These are phyloP conservation scores for Orthochromis indermauri DNA, from an alignment of 2,113 vertebrate genomes.

Conservation along the genomic window DNA sequence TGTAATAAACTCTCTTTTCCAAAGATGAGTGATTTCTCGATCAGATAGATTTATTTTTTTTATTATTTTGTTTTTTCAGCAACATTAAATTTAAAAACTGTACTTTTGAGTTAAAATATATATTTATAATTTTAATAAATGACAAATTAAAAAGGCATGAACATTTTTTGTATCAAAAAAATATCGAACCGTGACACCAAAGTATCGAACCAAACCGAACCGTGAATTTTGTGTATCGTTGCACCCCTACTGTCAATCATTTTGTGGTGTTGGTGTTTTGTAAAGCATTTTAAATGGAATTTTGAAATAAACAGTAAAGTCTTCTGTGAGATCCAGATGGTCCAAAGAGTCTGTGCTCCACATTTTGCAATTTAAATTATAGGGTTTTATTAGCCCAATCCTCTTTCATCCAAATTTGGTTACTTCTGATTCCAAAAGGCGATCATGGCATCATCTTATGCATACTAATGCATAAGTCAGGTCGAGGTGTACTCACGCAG, in stretches of 20 bases:
- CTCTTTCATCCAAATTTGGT: not conserved
- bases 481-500: constrained; percentile 79
- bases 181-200: too few species aligned
- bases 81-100: too few species aligned
- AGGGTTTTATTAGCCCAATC: not conserved
- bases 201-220: too few species aligned
- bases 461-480: not conserved
- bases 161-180: too few species aligned
- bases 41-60: too few species aligned
- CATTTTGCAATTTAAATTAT: not conserved
- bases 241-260: not conserved
- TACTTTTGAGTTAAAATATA: too few species aligned
- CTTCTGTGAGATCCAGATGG: not conserved
- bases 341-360: not conserved
- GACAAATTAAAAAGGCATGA: too few species aligned
- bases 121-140: too few species aligned
- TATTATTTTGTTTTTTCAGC: too few species aligned
- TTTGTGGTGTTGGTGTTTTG: not conserved
- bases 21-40: too few species aligned
- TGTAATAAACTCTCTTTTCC: too few species aligned
- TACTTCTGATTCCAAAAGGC: not conserved
- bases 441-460: not conserved
- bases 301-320: not conserved
- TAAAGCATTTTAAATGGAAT: not conserved
- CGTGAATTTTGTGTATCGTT: too few species aligned